Conservation (phyloP, 2,797 vertebrate species). For the Paedocypris micromegethes region DNA sequence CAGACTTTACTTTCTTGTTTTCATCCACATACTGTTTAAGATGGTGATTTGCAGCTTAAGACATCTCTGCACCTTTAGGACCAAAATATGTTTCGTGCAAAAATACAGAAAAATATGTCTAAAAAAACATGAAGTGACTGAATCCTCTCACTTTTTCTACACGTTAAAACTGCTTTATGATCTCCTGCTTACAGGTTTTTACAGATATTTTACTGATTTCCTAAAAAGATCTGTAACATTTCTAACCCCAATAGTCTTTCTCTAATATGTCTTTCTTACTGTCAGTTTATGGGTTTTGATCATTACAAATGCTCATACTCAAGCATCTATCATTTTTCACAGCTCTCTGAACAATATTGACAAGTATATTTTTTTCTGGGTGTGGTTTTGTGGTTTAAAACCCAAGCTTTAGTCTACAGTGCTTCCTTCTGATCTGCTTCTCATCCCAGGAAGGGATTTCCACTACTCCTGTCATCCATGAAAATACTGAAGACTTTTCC, state of each 20-base stretch:
- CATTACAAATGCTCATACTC: conserved; percentile 4
- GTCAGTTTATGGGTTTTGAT: conserved; percentile 10
- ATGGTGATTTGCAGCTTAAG: no score
- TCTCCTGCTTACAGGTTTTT: no score
- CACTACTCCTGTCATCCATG: conserved; percentile 15
- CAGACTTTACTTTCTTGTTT: not conserved
- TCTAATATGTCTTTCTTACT: not conserved
- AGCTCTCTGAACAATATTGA: conserved; percentile 49
- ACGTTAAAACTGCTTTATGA: no score
- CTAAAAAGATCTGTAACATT: no score
- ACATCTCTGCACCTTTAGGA: no score
- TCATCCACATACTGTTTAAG: no score
- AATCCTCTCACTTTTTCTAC: no score
- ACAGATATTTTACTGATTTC: no score
- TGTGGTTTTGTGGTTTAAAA: conserved; percentile 57
- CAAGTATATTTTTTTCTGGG: conserved; percentile 39
- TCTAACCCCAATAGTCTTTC: no score
- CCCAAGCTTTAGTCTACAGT: conserved; percentile 58
- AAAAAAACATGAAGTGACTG: no score
- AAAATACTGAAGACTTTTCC: conserved; percentile 2
- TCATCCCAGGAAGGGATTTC: conserved; percentile 55
- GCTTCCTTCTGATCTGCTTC: conserved; percentile 57
- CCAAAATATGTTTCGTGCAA: no score
- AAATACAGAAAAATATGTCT: no score
- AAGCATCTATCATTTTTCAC: conserved; percentile 1